Evolutionary conservation across 1,140 invertebrate species (phyloP), one percentile per base, ranked within the genome.

Genomic region (Leptinotarsa texana): DNA sequence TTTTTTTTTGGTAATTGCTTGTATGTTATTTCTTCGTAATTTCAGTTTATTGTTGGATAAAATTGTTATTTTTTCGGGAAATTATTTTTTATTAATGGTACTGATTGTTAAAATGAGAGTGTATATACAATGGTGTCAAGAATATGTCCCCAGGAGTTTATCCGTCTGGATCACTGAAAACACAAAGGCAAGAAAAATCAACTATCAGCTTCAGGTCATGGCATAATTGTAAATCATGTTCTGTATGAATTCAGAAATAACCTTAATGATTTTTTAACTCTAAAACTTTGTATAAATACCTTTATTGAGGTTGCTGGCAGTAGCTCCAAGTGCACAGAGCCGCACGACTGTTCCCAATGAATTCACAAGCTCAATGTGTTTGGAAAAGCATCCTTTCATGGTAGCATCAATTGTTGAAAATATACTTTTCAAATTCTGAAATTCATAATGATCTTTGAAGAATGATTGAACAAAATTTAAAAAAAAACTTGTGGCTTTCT

Each of bases 401-500:
- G 71, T 65, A 33, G 27, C 27, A 47, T 73, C 71, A 73, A 73
- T 73, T 42, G n/a, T 73, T 22, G 51, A 62, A 24, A 73, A 65
- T 21, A 73, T 65, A 65, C 47, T 73, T 65, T 65, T 73, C 48
- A 73, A 73, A 63, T 73, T 73, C 71, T 73, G 33, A 65, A 73
- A 73, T 11, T 42, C 33, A 42, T 42, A 42, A 42, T 11, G 8
- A 3, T 42, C 8, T 42, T 42, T 42, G 33, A 42, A 42, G 11
- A 42, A 42, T 8, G 8, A 11, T 11, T 11, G 33, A 42, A 42
- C 8, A 42, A 42, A 33, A 42, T 42, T 42, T 0, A 42, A 42
- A 42, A 42, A 21, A 21, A 21, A 21, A 21, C 21, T 21, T 21
- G 21, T 21, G 21, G 21, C 21, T 21, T 21, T 21, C 21, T 21